Conservation (phyloP, 2,888 invertebrate species). For the Cabera pusaria region DNA sequence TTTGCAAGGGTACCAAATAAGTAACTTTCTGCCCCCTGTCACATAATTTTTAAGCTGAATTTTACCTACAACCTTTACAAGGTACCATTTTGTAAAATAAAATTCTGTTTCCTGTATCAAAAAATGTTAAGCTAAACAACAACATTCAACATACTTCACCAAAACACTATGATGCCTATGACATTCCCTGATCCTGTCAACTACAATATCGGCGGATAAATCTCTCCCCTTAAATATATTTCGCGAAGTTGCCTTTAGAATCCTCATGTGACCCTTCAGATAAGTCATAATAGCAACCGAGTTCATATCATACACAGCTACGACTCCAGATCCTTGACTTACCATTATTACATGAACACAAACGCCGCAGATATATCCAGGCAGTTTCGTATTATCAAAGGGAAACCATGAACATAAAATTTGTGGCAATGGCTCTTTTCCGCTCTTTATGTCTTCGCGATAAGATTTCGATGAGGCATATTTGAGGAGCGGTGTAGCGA, state of each 20-base stretch:
- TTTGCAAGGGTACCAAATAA: too few species aligned
- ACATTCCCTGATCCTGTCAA: conserved; percentile 54
- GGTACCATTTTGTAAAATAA: too few species aligned
- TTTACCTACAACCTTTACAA: too few species aligned
- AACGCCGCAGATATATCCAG: conserved; percentile 51
- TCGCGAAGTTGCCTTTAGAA: conserved; percentile 48
- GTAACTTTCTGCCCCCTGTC: too few species aligned
- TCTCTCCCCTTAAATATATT: conserved; percentile 41
- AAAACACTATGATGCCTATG: conserved; percentile 56
- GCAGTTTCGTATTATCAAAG: conserved; percentile 53
- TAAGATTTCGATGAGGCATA: conserved; percentile 39
- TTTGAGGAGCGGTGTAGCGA: conserved; percentile 48
- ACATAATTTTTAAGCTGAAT: too few species aligned
- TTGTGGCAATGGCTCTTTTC: conserved; percentile 50
- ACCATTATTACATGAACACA: conserved; percentile 47
- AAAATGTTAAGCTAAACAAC: too few species aligned
- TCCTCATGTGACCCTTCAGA: conserved; percentile 57
- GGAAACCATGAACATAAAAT: conserved; percentile 65
- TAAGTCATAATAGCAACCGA: conserved; percentile 58
- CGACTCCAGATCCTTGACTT: conserved; percentile 46
- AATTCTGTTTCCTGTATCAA: too few species aligned
- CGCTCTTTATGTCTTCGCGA: conserved; percentile 43
- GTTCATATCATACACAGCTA: conserved; percentile 54
- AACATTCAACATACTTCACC: conserved; percentile 56
- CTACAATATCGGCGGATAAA: conserved; percentile 27